Evolutionary conservation across 2,888 invertebrate genomes (phyloP), one percentile per base, ranked within the genome.

Genomic region (Panopea generosa): DNA sequence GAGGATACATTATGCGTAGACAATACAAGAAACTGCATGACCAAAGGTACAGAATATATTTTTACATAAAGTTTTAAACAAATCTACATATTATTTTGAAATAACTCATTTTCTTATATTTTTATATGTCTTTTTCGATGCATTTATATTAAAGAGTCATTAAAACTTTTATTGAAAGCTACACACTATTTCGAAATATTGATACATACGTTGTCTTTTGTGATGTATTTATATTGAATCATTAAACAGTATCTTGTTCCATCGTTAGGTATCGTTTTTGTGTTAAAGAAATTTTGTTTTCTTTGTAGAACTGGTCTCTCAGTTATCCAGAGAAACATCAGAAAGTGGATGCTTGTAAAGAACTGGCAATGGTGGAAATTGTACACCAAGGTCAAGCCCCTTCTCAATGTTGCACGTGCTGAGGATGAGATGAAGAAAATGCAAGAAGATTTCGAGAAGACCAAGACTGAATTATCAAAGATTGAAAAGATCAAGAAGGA

Each of bases 331-430:
- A 96, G 99, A 94, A 99, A 99, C 95, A 96, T 99, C 95, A 97
- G 99, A 94, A 98, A 98, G 94, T 99, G 99, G 96, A 95, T 99
- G 95, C 96, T 97, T 93, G 96, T 99, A 93, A 97, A 99, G 94
- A 99, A 98, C 94, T 99, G 99, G 99, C 96, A 97, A 93, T 99
- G 99, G 99, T 99, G 98, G 98, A 98, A 98, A 94, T 94, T 99
- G 95, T 99, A 99, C 98, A 96, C 84, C 77, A 90, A 89, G 84
- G 89, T 90, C 68, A 90, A 90, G 83, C 99, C 99, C 92, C 96
- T 99, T 93, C 97, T 99, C 95, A 98, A 98, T 95, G 97, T 98
- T 95, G 97, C 97, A 93, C 97, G 98, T 92, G 96, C 98, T 95
- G 99, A 99, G 95, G 99, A 99, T 95, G 99, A 99, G 95, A 96